Evolutionary conservation across 92 coral and sea anemone species (phyloP).

Genomic region (Phymanthus crucifer): DNA sequence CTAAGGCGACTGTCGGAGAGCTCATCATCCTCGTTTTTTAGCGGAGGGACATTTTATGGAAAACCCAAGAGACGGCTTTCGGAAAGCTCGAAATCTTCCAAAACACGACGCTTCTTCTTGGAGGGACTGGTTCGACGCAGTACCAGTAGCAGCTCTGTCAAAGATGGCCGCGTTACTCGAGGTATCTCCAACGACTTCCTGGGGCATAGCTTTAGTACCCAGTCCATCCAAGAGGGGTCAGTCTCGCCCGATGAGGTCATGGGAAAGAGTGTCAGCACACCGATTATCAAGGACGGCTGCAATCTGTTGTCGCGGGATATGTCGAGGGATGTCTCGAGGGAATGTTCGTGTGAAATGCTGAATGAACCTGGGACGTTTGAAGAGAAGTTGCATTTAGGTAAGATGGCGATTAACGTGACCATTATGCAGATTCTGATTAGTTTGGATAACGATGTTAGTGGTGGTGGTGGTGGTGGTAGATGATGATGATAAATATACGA

Average conservation of each 20-base stretch:
- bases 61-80: constrained; percentile 71
- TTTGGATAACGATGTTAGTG: neutral
- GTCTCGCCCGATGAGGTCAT: constrained; percentile 23
- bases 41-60: constrained; percentile 31
- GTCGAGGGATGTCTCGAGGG: constrained; percentile 37
- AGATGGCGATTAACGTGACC: neutral
- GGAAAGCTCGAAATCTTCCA: constrained; percentile 57
- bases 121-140: constrained; percentile 76
- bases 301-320: constrained; percentile 33
- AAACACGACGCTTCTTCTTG: constrained; percentile 66
- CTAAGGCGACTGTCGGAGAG: constrained; percentile 77
- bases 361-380: constrained; percentile 13
- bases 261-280: constrained; percentile 48
- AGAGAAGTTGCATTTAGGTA: constrained; percentile 35
- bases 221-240: constrained; percentile 43
- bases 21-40: constrained; percentile 45
- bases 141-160: constrained; percentile 83
- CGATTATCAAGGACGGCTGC: constrained; percentile 37
- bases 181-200: constrained; percentile 62
- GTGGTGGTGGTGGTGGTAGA: neutral
- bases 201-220: constrained; percentile 68
- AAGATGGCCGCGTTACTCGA: constrained; percentile 70
- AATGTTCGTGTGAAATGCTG: constrained; percentile 9
- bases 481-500: neutral
- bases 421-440: neutral